A percentile compares a stretch with the other conserved stretches of the same genome.
Evolutionary conservation across 2,888 invertebrate species (phyloP).

Genomic region (Synergus laeviventris): DNA sequence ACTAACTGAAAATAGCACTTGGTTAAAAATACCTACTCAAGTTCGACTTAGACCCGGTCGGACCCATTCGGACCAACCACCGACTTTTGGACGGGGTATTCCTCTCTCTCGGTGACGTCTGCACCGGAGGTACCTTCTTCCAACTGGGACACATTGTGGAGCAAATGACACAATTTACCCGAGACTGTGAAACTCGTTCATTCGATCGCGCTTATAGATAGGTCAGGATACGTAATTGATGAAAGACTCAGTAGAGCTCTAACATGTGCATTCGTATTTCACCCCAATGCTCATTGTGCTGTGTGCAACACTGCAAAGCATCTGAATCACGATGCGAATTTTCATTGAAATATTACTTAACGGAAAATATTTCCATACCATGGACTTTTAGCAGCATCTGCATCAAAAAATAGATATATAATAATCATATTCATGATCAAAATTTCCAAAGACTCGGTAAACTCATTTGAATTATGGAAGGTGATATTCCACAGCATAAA

Average conservation of each 20-base stretch:
- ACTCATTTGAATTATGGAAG: no score
- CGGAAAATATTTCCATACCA: no score
- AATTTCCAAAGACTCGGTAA: no score
- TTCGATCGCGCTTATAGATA: background rate
- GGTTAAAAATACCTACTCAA: constrained; percentile 64
- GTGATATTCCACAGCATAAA: no score
- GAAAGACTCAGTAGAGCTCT: constrained; percentile 25
- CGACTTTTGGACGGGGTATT: constrained; percentile 42
- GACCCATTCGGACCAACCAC: constrained; percentile 50
- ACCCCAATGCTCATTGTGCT: background rate
- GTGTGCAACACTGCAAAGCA: background rate
- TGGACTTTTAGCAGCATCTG: no score
- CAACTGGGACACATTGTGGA: constrained; percentile 30
- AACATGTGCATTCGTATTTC: constrained; percentile 27
- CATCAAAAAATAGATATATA: no score
- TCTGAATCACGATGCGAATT: no score
- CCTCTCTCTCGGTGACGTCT: constrained; percentile 41
- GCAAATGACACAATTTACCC: constrained; percentile 27
- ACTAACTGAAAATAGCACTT: constrained; percentile 67
- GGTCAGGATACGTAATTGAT: constrained; percentile 15
- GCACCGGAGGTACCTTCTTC: background rate
- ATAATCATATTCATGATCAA: no score
- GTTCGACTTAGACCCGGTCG: constrained; percentile 58
- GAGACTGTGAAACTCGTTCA: background rate
- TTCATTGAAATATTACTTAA: no score